Evolutionary conservation across 2,113 vertebrate species (phyloP).

Genomic region (Nothobranchius kuhntae): DNA sequence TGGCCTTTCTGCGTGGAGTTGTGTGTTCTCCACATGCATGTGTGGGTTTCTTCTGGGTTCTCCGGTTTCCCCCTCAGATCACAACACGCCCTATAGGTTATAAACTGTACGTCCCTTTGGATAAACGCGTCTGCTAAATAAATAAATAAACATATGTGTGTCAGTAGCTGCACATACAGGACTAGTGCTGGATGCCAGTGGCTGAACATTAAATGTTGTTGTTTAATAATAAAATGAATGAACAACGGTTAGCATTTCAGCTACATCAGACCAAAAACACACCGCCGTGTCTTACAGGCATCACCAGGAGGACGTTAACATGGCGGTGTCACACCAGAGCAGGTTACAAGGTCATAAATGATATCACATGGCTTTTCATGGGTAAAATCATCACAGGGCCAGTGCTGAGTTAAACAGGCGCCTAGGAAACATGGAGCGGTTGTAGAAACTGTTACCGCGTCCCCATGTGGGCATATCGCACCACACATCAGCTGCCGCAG

Average conservation of each 20-base stretch:
- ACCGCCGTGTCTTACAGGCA: constrained; percentile 11
- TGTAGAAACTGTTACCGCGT: constrained; percentile 49
- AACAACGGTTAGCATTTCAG: background rate
- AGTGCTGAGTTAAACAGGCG: constrained; percentile 55
- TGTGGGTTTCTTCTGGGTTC: too few species aligned
- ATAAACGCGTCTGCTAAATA: too few species aligned
- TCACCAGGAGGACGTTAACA: constrained; percentile 39
- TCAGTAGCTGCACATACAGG: background rate
- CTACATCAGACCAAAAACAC: constrained; percentile 1
- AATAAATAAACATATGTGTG: background rate
- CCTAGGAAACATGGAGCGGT: constrained; percentile 46
- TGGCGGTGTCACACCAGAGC: constrained; percentile 16
- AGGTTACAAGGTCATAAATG: constrained; percentile 49
- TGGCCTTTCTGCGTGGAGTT: too few species aligned
- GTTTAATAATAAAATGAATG: background rate
- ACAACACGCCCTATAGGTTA: too few species aligned
- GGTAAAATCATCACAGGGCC: constrained; percentile 62
- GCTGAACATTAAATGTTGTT: constrained; percentile 1
- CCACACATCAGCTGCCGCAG: constrained; percentile 50
- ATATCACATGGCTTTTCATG: constrained; percentile 51
- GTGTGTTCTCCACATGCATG: too few species aligned
- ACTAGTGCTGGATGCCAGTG: background rate
- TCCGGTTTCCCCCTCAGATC: too few species aligned
- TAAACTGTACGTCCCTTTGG: too few species aligned
- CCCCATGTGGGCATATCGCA: constrained; percentile 17